These are phyloP conservation scores for Labeo rohita DNA, from an alignment of 2,113 vertebrate genomes.

Conservation along the genomic window DNA sequence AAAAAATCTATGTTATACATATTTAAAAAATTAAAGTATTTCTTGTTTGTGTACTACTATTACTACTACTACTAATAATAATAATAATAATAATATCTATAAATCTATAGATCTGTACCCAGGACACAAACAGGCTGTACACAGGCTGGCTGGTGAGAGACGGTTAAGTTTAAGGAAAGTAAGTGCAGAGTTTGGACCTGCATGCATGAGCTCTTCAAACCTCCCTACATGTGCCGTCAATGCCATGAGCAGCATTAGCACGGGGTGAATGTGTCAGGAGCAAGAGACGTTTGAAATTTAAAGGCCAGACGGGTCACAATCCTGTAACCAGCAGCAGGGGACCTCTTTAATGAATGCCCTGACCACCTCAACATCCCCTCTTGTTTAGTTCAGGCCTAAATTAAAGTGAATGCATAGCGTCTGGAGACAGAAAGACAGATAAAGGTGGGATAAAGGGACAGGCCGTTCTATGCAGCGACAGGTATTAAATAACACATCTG, in stretches of 20 bases:
- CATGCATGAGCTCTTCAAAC: conserved; percentile 31
- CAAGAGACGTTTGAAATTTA: conserved; percentile 18
- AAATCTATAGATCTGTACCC: conserved; percentile 20
- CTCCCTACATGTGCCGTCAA: neutral
- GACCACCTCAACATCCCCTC: conserved; percentile 1
- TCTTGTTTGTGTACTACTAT: too few species aligned
- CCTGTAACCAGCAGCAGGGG: neutral
- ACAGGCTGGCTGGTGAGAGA: neutral
- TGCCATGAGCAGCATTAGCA: conserved; percentile 19
- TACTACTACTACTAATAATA: too few species aligned
- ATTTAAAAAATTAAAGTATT: too few species aligned
- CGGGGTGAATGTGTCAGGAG: conserved; percentile 44
- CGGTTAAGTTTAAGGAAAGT: neutral
- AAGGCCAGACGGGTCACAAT: conserved; percentile 30
- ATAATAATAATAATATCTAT: too few species aligned
- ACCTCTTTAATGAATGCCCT: neutral
- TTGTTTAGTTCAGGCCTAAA: neutral
- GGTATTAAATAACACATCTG: conserved; percentile 40
- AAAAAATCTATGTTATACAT: too few species aligned
- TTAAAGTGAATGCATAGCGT: neutral
- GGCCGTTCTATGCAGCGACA: neutral
- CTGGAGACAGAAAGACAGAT: neutral
- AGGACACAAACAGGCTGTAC: neutral
- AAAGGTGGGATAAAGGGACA: neutral
- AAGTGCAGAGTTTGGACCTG: neutral